These are phyloP conservation scores for Perca flavescens DNA, from an alignment of 2,113 vertebrate species.

Conservation along the genomic window DNA sequence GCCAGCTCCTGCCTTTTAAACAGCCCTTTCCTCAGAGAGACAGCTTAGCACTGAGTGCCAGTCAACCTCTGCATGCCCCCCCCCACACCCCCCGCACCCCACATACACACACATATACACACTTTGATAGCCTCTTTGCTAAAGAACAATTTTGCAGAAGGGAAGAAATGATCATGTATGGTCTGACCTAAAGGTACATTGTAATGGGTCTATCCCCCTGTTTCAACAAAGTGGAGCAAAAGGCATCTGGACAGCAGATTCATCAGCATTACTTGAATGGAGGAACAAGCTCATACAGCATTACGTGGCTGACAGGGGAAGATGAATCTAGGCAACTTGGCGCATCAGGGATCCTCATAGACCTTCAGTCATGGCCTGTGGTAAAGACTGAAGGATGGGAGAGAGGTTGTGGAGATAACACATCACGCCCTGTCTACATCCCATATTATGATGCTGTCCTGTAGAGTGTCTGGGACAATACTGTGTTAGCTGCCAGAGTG, in stretches of 20 bases:
- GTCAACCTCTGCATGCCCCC: slow-evolving; percentile 69
- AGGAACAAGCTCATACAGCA: slow-evolving; percentile 78
- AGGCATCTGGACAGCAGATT: slow-evolving; percentile 82
- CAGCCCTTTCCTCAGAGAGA: slow-evolving; percentile 81
- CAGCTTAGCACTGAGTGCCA: slow-evolving; percentile 79
- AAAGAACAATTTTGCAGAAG: slow-evolving; percentile 70
- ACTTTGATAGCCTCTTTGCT: slow-evolving; percentile 57
- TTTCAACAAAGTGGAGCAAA: slow-evolving; percentile 77
- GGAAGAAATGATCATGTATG: slow-evolving; percentile 70
- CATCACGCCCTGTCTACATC: slow-evolving; percentile 68
- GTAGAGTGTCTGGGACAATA: slow-evolving; percentile 75
- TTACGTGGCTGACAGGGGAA: slow-evolving; percentile 80
- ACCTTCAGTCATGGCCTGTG: slow-evolving; percentile 65
- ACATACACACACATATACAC: neutral
- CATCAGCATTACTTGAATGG: slow-evolving; percentile 86
- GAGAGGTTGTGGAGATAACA: slow-evolving; percentile 76
- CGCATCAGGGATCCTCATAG: slow-evolving; percentile 68
- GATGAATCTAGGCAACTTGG: slow-evolving; percentile 76
- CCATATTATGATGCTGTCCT: slow-evolving; percentile 68
- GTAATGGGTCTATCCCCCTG: slow-evolving; percentile 71
- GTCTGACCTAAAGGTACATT: slow-evolving; percentile 72
- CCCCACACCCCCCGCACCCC: neutral
- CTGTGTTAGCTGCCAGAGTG: slow-evolving; percentile 80
- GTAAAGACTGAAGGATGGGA: slow-evolving; percentile 77
- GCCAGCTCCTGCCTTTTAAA: slow-evolving; percentile 80